Base-by-base conservation (phyloP, 2,888 invertebrate species). In the Pyrrhia umbra region DNA sequence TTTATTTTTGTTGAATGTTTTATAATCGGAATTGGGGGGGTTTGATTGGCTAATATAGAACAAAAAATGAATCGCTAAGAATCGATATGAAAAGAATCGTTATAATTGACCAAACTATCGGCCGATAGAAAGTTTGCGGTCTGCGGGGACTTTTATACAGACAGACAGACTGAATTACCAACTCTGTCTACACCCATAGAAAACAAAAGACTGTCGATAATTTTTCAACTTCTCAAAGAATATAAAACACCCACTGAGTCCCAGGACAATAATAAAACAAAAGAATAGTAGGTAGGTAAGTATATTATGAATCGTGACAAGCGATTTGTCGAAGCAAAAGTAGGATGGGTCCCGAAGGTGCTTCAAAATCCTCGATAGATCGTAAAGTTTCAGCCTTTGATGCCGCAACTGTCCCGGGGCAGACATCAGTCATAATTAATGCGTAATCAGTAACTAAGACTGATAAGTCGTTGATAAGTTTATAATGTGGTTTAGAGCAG, bases 221-320 rank as follows among this genome's bases (percentile, higher is more conserved):
- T 18, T 18, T 40, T 40, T 40, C 18, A 18, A 6, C n/a, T n/a
- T n/a, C n/a, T n/a, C n/a, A n/a, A n/a, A n/a, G 16, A 40, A 18
- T 16, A 18, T 16, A 18, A 16, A 18, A 40, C 18, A 18, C 16
- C 9, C 18, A 40, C 40, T 18, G 1, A 2, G 27, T 62, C 66
- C 34, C 71, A 10, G 1, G 25, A 37, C 39, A 13, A 8, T 18
- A 20, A 62, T 51, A 70, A 50, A 50, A 49, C 25, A 23, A 46
- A 70, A 62, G 45, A 70, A 37, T 51, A 62, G 63, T 63, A 39
- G n/a, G n/a, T n/a, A n/a, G n/a, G n/a, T n/a, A n/a, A n/a, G n/a
- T n/a, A n/a, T 40, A 25, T 46, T 13, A 40, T 18, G 20, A 13
- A 30, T 30, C 63, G 63, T 70, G 63, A 47, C 40, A 9, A 25